These are phyloP conservation scores for Tiliacea aurago DNA, from an alignment of 2,888 invertebrate genomes.

Conservation along the genomic window DNA sequence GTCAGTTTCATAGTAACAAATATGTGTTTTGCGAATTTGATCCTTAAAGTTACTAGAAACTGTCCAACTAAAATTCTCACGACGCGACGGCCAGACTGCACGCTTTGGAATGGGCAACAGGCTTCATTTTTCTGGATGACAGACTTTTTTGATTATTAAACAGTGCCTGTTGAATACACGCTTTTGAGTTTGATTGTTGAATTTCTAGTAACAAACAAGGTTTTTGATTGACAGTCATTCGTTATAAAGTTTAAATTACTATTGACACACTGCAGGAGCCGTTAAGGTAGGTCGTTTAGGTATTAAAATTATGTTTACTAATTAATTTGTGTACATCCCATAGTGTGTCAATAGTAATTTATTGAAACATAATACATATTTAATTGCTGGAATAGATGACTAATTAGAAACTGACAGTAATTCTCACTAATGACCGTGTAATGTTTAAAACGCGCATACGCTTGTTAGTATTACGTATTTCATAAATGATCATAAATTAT, in stretches of 20 bases:
- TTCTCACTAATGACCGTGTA: conserved; percentile 50
- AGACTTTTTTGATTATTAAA: not conserved
- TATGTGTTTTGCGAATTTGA: no score
- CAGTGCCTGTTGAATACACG: not conserved
- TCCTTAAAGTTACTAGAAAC: no score
- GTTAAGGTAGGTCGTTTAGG: not conserved
- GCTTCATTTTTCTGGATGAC: not conserved
- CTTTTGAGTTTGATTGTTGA: not conserved
- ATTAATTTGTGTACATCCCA: conserved; percentile 37
- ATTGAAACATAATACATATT: conserved; percentile 43
- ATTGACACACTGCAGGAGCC: no score
- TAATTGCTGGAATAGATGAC: conserved; percentile 63
- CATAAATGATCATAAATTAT: conserved; percentile 22
- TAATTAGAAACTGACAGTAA: conserved; percentile 60
- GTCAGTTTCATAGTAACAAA: no score
- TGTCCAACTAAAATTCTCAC: no score
- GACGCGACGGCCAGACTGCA: no score
- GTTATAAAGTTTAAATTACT: not conserved
- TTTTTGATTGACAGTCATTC: conserved; percentile 1
- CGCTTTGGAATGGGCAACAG: not conserved
- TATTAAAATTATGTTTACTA: conserved; percentile 20
- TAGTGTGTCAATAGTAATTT: conserved; percentile 47
- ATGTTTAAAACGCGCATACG: conserved; percentile 19
- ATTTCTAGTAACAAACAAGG: not conserved
- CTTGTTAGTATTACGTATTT: conserved; percentile 49